phyloP scores from a whole-genome alignment of 2,113 vertebrate species.

The Chloropsis hardwickii region DNA sequence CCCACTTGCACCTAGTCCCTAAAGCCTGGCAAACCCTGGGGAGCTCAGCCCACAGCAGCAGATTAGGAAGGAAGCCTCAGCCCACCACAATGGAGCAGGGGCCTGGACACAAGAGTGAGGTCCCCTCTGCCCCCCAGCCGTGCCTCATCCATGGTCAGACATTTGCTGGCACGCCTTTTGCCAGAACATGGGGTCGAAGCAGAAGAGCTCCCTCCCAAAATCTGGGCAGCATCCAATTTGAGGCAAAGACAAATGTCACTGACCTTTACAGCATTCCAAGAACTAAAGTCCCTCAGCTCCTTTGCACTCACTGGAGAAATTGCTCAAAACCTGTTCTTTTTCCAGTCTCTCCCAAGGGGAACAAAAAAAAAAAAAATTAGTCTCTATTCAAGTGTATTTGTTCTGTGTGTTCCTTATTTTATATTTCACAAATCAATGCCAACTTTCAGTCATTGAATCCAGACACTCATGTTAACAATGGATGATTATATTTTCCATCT shows the following conservation, averaged over 20 bases:
- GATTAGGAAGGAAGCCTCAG: not conserved
- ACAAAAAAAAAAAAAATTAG: not conserved
- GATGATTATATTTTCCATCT: conserved; percentile 14
- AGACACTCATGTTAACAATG: conserved; percentile 1
- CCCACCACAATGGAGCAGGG: not conserved
- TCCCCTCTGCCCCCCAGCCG: fast-evolving
- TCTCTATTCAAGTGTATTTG: not conserved
- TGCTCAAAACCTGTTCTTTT: conserved; percentile 7
- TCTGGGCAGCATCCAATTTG: not conserved
- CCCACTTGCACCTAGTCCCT: not conserved
- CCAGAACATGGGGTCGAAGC: not conserved
- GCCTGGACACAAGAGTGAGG: fast-evolving
- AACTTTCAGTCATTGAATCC: conserved; percentile 40
- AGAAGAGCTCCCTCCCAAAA: not conserved
- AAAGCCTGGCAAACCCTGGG: not conserved
- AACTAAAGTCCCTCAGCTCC: not conserved
- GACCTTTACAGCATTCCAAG: not conserved
- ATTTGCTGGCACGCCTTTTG: fast-evolving
- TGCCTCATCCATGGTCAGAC: not conserved
- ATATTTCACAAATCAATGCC: not conserved
- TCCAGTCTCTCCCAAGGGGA: not conserved
- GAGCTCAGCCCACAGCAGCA: not conserved
- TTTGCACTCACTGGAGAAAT: not conserved
- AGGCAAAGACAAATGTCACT: not conserved
- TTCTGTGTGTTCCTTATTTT: conserved; percentile 7